A percentile compares a stretch with the other conserved stretches of the same genome.
These are phyloP conservation scores for Suncus etruscus DNA, from an alignment of 2,113 vertebrate species.

Conservation along the genomic window DNA sequence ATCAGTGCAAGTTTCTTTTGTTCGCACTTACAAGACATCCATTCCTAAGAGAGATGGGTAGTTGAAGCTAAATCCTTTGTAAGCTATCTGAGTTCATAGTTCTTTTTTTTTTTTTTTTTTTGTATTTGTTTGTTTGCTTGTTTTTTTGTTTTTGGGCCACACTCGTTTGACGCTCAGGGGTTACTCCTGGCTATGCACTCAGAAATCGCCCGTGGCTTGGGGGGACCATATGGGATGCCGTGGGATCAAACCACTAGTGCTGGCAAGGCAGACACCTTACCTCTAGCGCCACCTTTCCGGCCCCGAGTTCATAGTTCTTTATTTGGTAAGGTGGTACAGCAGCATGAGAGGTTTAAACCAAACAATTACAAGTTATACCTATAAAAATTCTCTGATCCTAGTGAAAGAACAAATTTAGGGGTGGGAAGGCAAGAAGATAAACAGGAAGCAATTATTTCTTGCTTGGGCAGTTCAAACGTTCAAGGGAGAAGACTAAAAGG, in stretches of 20 bases:
- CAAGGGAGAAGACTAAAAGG: background rate
- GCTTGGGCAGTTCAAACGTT: background rate
- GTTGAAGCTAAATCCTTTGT: background rate
- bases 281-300: too few species aligned
- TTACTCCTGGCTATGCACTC: too few species aligned
- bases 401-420: background rate
- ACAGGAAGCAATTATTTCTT: slow-evolving; percentile 8
- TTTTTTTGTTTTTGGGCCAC: too few species aligned
- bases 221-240: too few species aligned
- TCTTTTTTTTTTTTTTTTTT: too few species aligned
- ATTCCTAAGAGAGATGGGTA: background rate
- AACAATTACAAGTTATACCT: background rate
- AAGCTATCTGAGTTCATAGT: background rate
- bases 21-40: background rate
- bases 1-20: background rate
- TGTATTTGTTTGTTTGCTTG: too few species aligned
- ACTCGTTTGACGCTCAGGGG: too few species aligned
- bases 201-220: too few species aligned
- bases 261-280: too few species aligned
- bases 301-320: background rate
- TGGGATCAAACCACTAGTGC: too few species aligned
- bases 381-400: background rate
- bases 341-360: background rate
- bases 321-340: background rate
- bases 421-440: background rate